A percentile compares a stretch with the other conserved stretches of the same genome.
Evolutionary conservation across 2,797 vertebrate species (phyloP).

Genomic region (Poecilia velifera): DNA sequence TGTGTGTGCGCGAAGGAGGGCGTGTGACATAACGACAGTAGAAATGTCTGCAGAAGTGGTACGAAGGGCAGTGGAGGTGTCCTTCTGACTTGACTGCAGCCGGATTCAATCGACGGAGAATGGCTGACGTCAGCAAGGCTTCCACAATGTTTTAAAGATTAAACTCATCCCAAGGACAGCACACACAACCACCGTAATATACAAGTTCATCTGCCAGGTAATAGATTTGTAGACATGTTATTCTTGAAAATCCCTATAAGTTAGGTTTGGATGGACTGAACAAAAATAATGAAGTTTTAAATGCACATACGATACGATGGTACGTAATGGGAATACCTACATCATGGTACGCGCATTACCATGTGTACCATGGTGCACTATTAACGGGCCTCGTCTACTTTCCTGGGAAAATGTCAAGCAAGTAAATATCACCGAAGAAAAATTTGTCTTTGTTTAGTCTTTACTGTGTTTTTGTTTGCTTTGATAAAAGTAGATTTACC

Average conservation of each 20-base stretch:
- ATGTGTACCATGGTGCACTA: background rate
- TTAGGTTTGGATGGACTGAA: background rate
- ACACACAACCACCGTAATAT: constrained; percentile 70
- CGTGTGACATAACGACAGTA: constrained; percentile 41
- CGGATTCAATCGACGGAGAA: constrained; percentile 82
- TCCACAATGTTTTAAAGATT: constrained; percentile 83
- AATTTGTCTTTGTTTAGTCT: background rate
- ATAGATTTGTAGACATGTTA: background rate
- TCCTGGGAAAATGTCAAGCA: background rate
- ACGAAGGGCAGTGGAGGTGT: constrained; percentile 39
- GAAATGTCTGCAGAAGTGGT: constrained; percentile 41
- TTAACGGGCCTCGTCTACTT: background rate
- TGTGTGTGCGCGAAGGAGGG: constrained; percentile 18
- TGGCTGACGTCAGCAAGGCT: constrained; percentile 84
- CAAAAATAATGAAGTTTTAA: background rate
- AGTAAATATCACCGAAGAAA: background rate
- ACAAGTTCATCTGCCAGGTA: background rate
- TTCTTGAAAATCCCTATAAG: background rate
- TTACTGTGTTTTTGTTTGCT: background rate
- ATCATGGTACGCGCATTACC: no score
- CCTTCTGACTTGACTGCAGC: constrained; percentile 80
- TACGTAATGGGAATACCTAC: no score
- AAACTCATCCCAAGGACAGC: constrained; percentile 81
- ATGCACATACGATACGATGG: no score
- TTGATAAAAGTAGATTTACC: background rate